Evolutionary conservation across 2,113 vertebrate genomes (phyloP).

Genomic region (Corythornis madagascariensis): DNA sequence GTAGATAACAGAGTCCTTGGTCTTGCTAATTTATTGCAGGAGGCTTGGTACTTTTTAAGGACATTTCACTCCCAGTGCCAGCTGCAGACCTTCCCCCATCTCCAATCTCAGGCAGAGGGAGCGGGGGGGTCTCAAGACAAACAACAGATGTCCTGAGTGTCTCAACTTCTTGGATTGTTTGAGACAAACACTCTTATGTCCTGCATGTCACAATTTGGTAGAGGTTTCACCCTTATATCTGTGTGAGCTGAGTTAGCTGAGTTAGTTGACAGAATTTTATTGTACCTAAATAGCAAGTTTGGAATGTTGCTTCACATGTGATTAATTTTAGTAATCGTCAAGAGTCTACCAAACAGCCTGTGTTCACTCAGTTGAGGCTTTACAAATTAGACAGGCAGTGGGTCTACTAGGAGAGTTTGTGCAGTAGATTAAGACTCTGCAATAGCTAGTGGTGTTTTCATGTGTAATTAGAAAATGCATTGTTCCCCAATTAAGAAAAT

Average conservation of each 20-base stretch:
- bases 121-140: too few species aligned
- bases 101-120: too few species aligned
- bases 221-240: conserved; percentile 23
- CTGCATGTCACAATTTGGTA: neutral
- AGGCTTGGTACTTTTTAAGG: too few species aligned
- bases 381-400: conserved; percentile 55
- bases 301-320: conserved; percentile 59
- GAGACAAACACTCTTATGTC: too few species aligned
- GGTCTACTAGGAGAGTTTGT: conserved; percentile 47
- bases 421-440: conserved; percentile 38
- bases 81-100: too few species aligned
- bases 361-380: conserved; percentile 43
- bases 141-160: too few species aligned
- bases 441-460: conserved; percentile 41
- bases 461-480: conserved; percentile 65
- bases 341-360: conserved; percentile 32
- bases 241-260: neutral
- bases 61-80: too few species aligned
- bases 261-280: conserved; percentile 61
- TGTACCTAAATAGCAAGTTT: conserved; percentile 60
- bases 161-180: too few species aligned
- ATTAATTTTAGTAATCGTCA: conserved; percentile 71
- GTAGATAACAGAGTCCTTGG: too few species aligned
- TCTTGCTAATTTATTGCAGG: too few species aligned
- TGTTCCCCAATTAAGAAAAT: conserved; percentile 61